Evolutionary conservation across 1,140 invertebrate species (phyloP), one percentile per base, ranked within the genome.

Genomic region (Euwallacea similis): DNA sequence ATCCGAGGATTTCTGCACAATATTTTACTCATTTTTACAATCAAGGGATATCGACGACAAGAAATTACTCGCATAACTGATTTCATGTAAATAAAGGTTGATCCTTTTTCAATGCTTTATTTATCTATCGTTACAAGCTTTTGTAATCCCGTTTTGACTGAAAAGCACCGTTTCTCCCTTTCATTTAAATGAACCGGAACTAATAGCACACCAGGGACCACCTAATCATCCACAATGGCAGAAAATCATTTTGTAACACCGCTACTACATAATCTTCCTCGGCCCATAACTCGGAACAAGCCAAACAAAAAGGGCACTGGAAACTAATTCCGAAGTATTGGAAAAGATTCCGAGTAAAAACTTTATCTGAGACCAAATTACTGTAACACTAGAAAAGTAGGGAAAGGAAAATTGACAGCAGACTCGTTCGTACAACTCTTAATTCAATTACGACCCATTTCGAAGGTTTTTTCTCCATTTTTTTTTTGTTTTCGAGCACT

Each of bases 381-480:
- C 53, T 43, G 53, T 58, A 58, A 66, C 42, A 58, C 64, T 58
- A 58, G 64, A 55, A 65, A 65, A 65, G 47, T 54, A 58, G 64
- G 53, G 42, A 66, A 66, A 66, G 41, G 53, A 58, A 44, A 65
- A 65, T 65, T 65, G 42, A 55, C 42, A 42, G 53, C 16, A 58
- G 53, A 56, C 13, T 66, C 33, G 53, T 58, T 58, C 64, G 64
- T 58, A 66, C 64, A 66, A 56, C 54, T 58, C 64, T 58, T 66
- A 66, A 66, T 66, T 66, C 53, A 56, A 47, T 66, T 66, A 66
- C 64, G 47, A 15, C 42, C 54, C 16, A 42, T 58, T 66, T 66
- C 42, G 46, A 2, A 10, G 46, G 46, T 11, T 11, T 11, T 10
- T 50, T 50, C 6, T 66, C 10, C 10, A 15, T 66, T 13, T 11